Evolutionary conservation across 2,113 vertebrate genomes (phyloP).

Genomic region (Typhlomys cinereus): DNA sequence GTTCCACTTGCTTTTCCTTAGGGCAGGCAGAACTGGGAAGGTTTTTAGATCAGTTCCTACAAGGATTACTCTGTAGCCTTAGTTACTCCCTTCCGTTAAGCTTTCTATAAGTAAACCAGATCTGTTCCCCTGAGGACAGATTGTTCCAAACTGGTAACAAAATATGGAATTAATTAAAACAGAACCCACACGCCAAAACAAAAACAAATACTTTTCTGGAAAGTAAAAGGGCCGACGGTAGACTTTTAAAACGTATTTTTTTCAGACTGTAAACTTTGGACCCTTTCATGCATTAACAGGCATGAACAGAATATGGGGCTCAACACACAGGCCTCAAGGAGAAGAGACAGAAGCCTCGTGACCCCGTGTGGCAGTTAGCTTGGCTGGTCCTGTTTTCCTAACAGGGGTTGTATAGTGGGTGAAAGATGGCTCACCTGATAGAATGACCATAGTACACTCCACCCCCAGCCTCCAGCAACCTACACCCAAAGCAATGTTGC

Average conservation of each 20-base stretch:
- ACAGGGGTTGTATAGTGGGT: neutral
- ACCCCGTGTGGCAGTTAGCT: neutral
- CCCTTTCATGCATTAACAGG: neutral
- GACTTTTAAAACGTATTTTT: slow-evolving; percentile 38
- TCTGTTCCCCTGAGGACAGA: slow-evolving; percentile 68
- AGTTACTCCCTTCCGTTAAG: slow-evolving; percentile 27
- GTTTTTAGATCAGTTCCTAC: slow-evolving; percentile 60
- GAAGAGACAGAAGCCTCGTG: neutral
- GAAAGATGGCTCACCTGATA: neutral
- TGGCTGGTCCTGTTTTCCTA: neutral
- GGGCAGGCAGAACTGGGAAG: slow-evolving; percentile 12
- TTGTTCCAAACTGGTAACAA: slow-evolving; percentile 71
- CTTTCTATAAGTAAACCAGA: slow-evolving; percentile 73
- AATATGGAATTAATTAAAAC: slow-evolving; percentile 77
- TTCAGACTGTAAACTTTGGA: slow-evolving; percentile 11
- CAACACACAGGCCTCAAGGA: neutral
- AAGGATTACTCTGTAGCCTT: slow-evolving; percentile 62
- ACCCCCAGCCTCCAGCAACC: neutral
- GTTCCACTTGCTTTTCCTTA: slow-evolving; percentile 47
- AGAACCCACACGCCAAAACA: slow-evolving; percentile 70
- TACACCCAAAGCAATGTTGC: neutral
- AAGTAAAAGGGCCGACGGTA: slow-evolving; percentile 55
- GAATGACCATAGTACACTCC: neutral
- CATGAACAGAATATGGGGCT: neutral
- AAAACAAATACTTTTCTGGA: slow-evolving; percentile 70